Conservation (phyloP, 92 coral and sea anemone species). For the Parazoanthus swiftii region DNA sequence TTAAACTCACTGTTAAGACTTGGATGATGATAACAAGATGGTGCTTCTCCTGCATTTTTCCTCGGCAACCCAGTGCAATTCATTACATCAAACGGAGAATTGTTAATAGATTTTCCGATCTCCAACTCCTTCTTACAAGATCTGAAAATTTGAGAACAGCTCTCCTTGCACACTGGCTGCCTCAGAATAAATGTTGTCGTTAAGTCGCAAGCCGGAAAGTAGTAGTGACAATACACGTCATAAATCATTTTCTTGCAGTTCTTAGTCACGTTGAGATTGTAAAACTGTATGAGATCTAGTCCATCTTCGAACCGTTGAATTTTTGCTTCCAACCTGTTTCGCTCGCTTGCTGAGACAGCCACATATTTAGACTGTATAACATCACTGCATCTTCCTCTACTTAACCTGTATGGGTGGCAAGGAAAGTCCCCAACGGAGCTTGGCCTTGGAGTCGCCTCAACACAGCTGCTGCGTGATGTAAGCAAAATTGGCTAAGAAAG, state of each 20-base stretch:
- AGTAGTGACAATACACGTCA: constrained; percentile 19
- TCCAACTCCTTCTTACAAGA: constrained; percentile 13
- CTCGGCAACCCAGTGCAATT: neutral
- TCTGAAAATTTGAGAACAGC: neutral
- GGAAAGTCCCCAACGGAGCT: neutral
- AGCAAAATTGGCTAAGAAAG: neutral
- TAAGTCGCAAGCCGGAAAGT: constrained; percentile 13
- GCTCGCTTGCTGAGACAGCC: neutral
- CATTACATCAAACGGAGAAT: constrained; percentile 12
- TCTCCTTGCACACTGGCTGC: constrained; percentile 33
- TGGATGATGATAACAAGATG: constrained; percentile 18
- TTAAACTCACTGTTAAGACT: constrained; percentile 26
- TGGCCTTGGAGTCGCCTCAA: neutral
- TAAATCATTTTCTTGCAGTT: constrained; percentile 7
- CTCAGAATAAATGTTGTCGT: neutral
- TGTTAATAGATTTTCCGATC: neutral
- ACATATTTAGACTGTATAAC: neutral
- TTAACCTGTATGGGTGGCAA: constrained; percentile 14
- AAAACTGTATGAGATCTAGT: neutral
- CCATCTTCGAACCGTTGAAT: constrained; percentile 12
- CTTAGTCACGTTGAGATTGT: neutral
- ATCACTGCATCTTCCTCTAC: neutral
- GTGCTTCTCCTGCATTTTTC: constrained; percentile 30
- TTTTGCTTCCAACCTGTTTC: neutral
- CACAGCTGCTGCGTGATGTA: constrained; percentile 3